Conservation (phyloP, 2,113 vertebrate genomes). For the Ceyx margarethae region DNA sequence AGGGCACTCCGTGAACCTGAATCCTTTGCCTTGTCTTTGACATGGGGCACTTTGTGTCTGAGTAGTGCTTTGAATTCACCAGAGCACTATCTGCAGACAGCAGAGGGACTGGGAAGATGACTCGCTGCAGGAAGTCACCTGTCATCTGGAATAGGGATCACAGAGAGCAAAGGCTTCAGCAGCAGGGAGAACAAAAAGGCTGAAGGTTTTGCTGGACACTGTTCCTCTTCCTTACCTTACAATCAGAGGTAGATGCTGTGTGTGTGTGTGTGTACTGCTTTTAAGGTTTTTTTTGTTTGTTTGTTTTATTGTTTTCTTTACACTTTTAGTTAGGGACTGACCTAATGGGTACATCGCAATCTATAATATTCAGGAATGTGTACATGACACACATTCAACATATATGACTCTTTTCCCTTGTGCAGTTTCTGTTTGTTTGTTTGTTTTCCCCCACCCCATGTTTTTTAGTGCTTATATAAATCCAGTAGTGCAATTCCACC, state of each 20-base stretch:
- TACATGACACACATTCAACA: rapidly evolving
- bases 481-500: not conserved
- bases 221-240: not conserved
- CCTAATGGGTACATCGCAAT: not conserved
- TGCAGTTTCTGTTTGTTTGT: not conserved
- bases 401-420: not conserved
- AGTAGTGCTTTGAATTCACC: not conserved
- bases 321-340: not conserved
- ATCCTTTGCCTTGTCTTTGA: not conserved
- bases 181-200: not conserved
- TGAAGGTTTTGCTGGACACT: not conserved
- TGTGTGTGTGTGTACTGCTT: not conserved
- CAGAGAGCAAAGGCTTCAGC: not conserved
- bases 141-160: not conserved
- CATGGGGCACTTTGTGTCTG: not conserved
- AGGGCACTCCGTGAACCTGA: not conserved
- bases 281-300: not conserved
- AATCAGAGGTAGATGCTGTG: not conserved
- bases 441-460: too few species aligned
- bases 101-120: not conserved
- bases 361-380: not conserved
- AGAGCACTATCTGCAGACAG: not conserved
- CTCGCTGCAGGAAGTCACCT: not conserved
- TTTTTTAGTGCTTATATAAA: not conserved
- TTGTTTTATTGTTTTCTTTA: not conserved